These are phyloP conservation scores for Ursus arctos DNA, from an alignment of 2,113 vertebrate species.

Conservation along the genomic window DNA sequence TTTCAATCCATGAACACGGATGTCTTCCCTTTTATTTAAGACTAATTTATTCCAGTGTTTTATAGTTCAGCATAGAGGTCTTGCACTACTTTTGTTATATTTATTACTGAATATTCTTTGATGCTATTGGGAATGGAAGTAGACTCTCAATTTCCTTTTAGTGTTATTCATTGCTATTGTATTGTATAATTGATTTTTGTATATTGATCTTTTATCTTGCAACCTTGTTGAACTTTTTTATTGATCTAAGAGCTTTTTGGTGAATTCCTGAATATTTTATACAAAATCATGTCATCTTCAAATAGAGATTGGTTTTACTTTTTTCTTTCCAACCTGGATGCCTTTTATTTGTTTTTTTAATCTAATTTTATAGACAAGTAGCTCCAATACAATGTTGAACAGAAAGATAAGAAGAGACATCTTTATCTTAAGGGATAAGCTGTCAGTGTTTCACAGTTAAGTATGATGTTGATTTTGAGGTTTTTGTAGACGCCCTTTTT, in stretches of 20 bases:
- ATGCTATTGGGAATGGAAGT: background rate
- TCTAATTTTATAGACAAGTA: background rate
- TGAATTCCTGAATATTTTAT: background rate
- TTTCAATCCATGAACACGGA: background rate
- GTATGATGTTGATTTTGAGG: background rate
- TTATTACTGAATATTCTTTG: background rate
- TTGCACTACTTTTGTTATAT: background rate
- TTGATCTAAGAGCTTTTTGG: background rate
- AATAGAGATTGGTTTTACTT: background rate
- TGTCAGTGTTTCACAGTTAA: background rate
- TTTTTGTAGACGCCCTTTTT: background rate
- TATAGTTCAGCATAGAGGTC: background rate
- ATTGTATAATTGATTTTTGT: background rate
- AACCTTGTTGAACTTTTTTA: background rate
- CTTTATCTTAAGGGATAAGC: background rate
- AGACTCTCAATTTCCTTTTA: background rate
- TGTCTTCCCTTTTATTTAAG: background rate
- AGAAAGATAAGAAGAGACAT: background rate
- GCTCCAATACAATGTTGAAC: background rate
- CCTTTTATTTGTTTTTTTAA: background rate
- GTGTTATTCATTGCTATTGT: background rate
- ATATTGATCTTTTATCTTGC: background rate
- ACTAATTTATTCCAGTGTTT: background rate
- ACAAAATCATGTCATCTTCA: background rate
- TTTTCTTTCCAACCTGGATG: background rate